Evolutionary conservation across 2,888 invertebrate genomes (phyloP), one percentile per base, ranked within the genome.

Genomic region (Anorthoa munda): DNA sequence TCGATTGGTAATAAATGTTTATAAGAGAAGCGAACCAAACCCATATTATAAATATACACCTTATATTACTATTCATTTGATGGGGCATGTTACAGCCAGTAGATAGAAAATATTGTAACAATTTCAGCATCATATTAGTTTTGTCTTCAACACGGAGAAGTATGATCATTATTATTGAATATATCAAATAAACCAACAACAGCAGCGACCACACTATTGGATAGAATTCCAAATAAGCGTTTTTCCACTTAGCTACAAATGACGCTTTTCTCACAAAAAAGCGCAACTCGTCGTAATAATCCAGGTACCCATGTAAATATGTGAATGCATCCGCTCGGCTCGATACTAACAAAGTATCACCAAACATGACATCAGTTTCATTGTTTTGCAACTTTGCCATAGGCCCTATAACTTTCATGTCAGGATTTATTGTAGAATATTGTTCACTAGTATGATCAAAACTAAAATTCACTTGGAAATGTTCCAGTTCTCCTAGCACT

Each of bases 141-240:
- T 79, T 84, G 31, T 82, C 85, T 45, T 72, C 39, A 31, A 56
- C 46, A n/a, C 31, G 79, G 1, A 82, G 55, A 3, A 86, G 13
- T 18, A 66, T 31, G 23, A 74, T 78, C 39, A 84, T 45, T 48
- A 82, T 18, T 1, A 50, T 61, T 13, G 72, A 66, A 76, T 72
- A 82, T n/a, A 72, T 12, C 7, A 80, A 0, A 48, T 78, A 71
- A 61, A 39, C 39, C 2, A 66, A 9, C 2, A 77, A 13, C 50
- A 82, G 39, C 3, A 71, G 13, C 2, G 15, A 21, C 80, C 78
- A 82, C 9, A 82, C 78, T 12, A 46, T 17, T 17, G 64, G 65
- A 21, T 46, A 50, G 45, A 84, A 84, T 77, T 75, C 82, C 12
- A 82, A 50, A 61, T 76, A 93, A 89, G 12, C 82, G 82, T 46